phyloP scores from a whole-genome alignment of 2,797 vertebrate genomes.

The Catostomus latipinnis region DNA sequence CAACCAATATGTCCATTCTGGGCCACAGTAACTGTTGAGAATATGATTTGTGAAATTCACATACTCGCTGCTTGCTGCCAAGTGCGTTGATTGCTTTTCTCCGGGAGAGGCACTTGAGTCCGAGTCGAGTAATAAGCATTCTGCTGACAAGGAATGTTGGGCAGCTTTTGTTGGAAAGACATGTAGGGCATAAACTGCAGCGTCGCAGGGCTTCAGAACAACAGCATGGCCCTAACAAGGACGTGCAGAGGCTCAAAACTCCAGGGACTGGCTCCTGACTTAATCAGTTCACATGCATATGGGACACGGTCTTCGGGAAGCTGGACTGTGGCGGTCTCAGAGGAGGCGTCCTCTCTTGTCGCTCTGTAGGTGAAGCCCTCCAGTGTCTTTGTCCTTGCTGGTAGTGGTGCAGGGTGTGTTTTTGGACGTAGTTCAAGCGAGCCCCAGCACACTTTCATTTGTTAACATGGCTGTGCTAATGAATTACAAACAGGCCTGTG shows the following conservation, averaged over 20 bases:
- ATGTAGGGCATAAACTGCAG: constrained; percentile 4
- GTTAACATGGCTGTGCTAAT: constrained; percentile 71
- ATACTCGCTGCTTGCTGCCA: constrained; percentile 35
- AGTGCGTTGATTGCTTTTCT: constrained; percentile 48
- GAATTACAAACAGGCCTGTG: constrained; percentile 74
- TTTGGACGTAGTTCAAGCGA: constrained; percentile 29
- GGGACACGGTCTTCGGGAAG: not conserved
- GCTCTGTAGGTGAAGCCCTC: constrained; percentile 1
- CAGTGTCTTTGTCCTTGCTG: not conserved
- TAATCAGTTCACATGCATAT: constrained; percentile 34
- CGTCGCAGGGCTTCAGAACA: not conserved
- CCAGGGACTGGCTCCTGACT: not conserved
- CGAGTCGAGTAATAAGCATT: constrained; percentile 40
- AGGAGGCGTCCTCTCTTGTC: not conserved
- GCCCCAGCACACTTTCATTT: constrained; percentile 16
- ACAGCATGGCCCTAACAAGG: constrained; percentile 17
- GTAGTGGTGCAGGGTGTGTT: not conserved
- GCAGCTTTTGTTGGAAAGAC: constrained; percentile 45
- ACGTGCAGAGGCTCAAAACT: not conserved
- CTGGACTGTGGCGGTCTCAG: not conserved
- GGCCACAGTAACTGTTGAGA: constrained; percentile 31
- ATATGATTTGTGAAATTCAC: constrained; percentile 50
- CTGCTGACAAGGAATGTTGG: constrained; percentile 36
- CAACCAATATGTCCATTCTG: constrained; percentile 22
- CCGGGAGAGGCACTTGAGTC: constrained; percentile 29